Evolutionary conservation across 2,113 vertebrate genomes (phyloP).

Genomic region (Dasyornis broadbenti): DNA sequence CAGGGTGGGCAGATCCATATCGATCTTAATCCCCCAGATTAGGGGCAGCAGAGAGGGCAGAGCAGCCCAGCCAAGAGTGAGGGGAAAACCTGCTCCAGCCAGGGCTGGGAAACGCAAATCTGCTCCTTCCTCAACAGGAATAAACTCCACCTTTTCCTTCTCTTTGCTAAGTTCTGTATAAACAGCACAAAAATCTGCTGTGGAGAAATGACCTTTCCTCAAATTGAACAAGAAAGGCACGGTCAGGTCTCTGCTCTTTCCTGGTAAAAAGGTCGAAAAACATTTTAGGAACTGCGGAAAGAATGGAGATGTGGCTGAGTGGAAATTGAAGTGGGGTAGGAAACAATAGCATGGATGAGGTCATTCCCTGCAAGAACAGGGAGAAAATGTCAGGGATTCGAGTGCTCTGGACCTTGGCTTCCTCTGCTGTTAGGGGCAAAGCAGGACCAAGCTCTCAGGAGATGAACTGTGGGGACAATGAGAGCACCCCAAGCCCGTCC

Average conservation of each 20-base stretch:
- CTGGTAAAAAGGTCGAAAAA: neutral
- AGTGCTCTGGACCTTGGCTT: neutral
- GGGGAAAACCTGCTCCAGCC: neutral
- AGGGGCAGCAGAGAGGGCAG: neutral
- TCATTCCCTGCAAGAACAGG: neutral
- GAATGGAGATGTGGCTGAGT: conserved; percentile 17
- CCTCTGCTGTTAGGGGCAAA: neutral
- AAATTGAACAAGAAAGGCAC: neutral
- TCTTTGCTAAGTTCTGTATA: neutral
- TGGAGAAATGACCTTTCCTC: neutral
- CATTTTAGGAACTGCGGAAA: neutral
- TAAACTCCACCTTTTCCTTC: neutral
- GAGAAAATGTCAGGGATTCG: neutral
- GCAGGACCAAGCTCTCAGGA: neutral
- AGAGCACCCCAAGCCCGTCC: neutral
- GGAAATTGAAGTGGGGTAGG: conserved; percentile 15
- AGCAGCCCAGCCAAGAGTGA: neutral
- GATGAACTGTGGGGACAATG: neutral
- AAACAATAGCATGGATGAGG: conserved; percentile 22
- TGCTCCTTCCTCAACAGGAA: neutral
- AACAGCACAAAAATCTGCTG: neutral
- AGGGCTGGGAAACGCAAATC: neutral
- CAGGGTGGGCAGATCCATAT: neutral
- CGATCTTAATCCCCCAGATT: neutral
- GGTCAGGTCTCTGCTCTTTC: neutral